Conservation (phyloP, 2,113 vertebrate species). For the Otus sunia region DNA sequence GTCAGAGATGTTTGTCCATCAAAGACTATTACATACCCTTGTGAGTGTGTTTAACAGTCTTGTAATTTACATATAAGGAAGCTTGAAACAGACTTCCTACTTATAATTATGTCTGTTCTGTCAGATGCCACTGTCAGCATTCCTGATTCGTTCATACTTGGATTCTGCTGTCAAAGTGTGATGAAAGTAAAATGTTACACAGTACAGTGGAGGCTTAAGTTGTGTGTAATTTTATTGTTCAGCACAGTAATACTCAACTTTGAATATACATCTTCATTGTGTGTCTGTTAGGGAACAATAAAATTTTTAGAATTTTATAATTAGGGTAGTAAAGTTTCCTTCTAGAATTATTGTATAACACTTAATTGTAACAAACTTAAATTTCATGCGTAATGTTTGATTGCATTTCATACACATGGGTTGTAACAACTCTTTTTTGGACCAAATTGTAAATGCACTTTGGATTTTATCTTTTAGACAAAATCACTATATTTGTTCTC, state of each 20-base stretch:
- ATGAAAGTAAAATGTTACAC: neutral
- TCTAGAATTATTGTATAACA: neutral
- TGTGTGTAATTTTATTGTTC: neutral
- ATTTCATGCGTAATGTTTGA: neutral
- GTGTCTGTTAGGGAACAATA: neutral
- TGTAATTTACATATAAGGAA: neutral
- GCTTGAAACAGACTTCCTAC: neutral
- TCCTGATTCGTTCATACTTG: neutral
- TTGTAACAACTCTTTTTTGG: neutral
- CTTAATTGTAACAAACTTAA: neutral
- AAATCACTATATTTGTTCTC: neutral
- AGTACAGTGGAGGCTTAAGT: neutral
- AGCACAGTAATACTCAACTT: neutral
- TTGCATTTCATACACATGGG: neutral
- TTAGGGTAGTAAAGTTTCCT: neutral
- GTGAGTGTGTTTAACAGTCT: neutral
- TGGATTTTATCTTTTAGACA: neutral
- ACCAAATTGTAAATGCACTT: neutral
- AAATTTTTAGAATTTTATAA: neutral
- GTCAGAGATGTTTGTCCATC: neutral
- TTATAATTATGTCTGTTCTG: neutral
- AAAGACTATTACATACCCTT: neutral
- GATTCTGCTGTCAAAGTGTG: neutral
- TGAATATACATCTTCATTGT: neutral
- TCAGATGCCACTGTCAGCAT: neutral